Evolutionary conservation across 2,888 invertebrate genomes (phyloP), one percentile per base, ranked within the genome.

Genomic region (Drosophila mimetica): DNA sequence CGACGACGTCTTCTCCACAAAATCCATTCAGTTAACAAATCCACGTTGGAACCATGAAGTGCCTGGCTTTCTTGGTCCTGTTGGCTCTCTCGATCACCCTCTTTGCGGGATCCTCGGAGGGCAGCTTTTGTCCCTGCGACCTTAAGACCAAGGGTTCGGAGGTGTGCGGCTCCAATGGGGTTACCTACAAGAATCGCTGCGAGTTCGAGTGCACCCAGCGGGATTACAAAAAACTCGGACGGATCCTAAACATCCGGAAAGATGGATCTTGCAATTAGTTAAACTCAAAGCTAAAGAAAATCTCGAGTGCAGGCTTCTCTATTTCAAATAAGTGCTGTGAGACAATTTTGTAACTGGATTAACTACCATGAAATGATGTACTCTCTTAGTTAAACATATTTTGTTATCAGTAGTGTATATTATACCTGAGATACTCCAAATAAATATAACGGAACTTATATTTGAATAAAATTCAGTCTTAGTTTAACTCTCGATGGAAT

Each of bases 171-270:
- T 95, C 96, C 90, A 96, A 98, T 91, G 96, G 97, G 55, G 94
- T 97, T 76, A 96, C 97, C 34, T 99, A 97, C 92, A 98, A 96
- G 92, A 98, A 97, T 76, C 97, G 98, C 5, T 99, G 98, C 91
- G 97, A 97, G 92, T 98, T 98, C 57, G 98, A 98, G 71, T 99
- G 98, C 91, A 95, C 96, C 44, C 90, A 90, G 55, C 77, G 89
- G 39, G 89, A 90, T 3, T 89, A 89, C 61, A 86, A 76, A 37
- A 83, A 72, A 57, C 66, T 91, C 36, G 82, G 85, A 14, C 89
- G 90, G 3, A 74, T 32, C 2, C 71, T 91, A 7, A 84, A 81
- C 41, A 64, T 90, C 20, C 61, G 48, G 0, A 86, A 85, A 5
- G 42, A 59, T 20, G 90, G 90, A 16, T 13, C 75, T 7, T 90